These are phyloP conservation scores for Pogonomyrmex barbatus DNA, from an alignment of 1,140 invertebrate species.

Conservation along the genomic window DNA sequence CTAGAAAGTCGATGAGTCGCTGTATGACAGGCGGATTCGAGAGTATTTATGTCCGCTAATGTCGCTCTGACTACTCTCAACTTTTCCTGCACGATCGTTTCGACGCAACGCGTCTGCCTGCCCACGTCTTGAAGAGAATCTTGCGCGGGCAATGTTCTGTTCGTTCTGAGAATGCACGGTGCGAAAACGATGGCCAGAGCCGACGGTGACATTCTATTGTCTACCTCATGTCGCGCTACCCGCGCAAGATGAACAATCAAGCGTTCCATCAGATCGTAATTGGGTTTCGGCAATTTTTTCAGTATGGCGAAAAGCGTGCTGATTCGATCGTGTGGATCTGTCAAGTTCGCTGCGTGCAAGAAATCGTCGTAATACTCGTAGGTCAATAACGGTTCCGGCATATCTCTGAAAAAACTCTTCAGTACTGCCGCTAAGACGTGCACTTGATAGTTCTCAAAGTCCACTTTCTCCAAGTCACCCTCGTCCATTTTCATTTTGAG, in stretches of 20 bases:
- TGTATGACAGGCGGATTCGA: constrained; percentile 93
- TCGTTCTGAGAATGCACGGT: constrained; percentile 96
- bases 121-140: constrained; percentile 94
- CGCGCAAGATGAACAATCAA: constrained; percentile 97
- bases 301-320: constrained; percentile 94
- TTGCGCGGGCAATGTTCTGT: constrained; percentile 94
- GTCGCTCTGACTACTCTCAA: constrained; percentile 91
- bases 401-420: constrained; percentile 96
- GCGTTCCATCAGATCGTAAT: constrained; percentile 96
- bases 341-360: constrained; percentile 93
- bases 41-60: constrained; percentile 94
- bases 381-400: constrained; percentile 96
- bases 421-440: constrained; percentile 97
- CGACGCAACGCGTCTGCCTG: constrained; percentile 93
- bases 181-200: constrained; percentile 98
- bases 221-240: constrained; percentile 94
- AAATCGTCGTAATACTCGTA: constrained; percentile 98
- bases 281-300: constrained; percentile 95
- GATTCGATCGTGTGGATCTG: constrained; percentile 93
- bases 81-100: constrained; percentile 94
- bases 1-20: constrained; percentile 91
- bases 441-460: constrained; percentile 92
- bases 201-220: constrained; percentile 96
- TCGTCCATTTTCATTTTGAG: constrained; percentile 91
- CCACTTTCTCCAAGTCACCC: constrained; percentile 89